Percentiles rank a stretch among this genome's conserved stretches.
These are phyloP conservation scores for Palloptera scutellata DNA, from an alignment of 2,888 invertebrate species.

Conservation along the genomic window DNA sequence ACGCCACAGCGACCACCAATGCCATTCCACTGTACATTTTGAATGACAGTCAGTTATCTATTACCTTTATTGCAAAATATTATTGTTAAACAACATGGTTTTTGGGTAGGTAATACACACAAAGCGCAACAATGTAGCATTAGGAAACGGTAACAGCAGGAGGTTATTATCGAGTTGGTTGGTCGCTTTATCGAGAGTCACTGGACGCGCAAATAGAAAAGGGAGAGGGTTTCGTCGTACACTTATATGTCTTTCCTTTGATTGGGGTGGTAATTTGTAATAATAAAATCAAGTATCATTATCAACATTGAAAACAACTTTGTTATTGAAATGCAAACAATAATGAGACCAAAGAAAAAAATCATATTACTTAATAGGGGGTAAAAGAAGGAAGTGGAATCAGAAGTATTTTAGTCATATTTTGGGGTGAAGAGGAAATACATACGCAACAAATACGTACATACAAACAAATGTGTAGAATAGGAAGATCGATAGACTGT, in stretches of 20 bases:
- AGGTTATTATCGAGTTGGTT: slow-evolving; percentile 54
- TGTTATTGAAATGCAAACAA: slow-evolving; percentile 32
- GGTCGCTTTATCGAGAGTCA: slow-evolving; percentile 26
- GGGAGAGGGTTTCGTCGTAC: slow-evolving; percentile 20
- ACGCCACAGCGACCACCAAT: too few species aligned
- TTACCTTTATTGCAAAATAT: slow-evolving; percentile 20
- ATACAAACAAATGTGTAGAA: too few species aligned
- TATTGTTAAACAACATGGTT: slow-evolving; percentile 20
- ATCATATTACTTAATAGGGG: too few species aligned
- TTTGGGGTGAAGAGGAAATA: too few species aligned
- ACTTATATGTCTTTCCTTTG: slow-evolving; percentile 18
- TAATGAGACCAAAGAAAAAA: background rate
- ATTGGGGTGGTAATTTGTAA: slow-evolving; percentile 56
- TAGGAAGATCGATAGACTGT: background rate
- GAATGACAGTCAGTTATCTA: background rate
- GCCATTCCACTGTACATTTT: slow-evolving; percentile 17
- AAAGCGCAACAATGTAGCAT: background rate
- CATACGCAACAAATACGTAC: too few species aligned
- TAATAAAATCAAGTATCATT: slow-evolving; percentile 56
- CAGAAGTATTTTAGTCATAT: too few species aligned
- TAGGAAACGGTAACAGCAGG: slow-evolving; percentile 44
- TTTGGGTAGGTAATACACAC: background rate
- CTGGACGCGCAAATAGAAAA: slow-evolving; percentile 2
- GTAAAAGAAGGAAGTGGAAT: too few species aligned
- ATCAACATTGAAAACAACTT: slow-evolving; percentile 25